These are phyloP conservation scores for Plemyria rubiginata DNA, from an alignment of 2,888 invertebrate genomes.

Conservation along the genomic window DNA sequence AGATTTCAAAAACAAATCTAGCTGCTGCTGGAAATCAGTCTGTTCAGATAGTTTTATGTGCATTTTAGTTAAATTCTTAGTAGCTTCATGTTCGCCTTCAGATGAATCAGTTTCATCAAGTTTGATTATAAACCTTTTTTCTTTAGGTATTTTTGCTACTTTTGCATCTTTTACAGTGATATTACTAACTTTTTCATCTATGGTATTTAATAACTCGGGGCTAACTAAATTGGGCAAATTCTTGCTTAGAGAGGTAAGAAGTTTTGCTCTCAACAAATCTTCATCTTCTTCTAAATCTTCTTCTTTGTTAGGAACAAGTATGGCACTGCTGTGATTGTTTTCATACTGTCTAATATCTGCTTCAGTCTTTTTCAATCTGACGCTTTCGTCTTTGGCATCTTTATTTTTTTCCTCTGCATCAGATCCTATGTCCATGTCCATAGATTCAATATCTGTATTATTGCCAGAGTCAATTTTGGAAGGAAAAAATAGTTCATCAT, in stretches of 20 bases:
- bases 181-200: slow-evolving; percentile 46
- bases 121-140: slow-evolving; percentile 75
- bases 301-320: slow-evolving; percentile 43
- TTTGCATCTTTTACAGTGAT: slow-evolving; percentile 34
- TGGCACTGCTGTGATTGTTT: slow-evolving; percentile 32
- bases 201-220: slow-evolving; percentile 52
- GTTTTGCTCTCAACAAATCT: slow-evolving; percentile 84
- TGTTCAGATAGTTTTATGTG: slow-evolving; percentile 76
- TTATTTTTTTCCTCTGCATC: slow-evolving; percentile 72
- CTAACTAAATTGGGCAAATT: slow-evolving; percentile 77
- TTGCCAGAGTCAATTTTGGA: slow-evolving; percentile 61
- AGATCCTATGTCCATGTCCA: slow-evolving; percentile 82
- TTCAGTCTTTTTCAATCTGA: slow-evolving; percentile 30
- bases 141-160: slow-evolving; percentile 50
- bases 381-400: slow-evolving; percentile 47
- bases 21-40: slow-evolving; percentile 74
- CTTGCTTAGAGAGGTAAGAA: slow-evolving; percentile 85
- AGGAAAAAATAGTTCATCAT: slow-evolving; percentile 47
- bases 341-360: slow-evolving; percentile 29
- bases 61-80: slow-evolving; percentile 81
- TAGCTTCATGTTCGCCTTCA: slow-evolving; percentile 80
- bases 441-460: slow-evolving; percentile 79
- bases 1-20: slow-evolving; percentile 75
- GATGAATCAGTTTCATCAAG: slow-evolving; percentile 79
- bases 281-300: slow-evolving; percentile 85